Conservation (phyloP, 2,797 vertebrate genomes). For the Sebastes diploproa region DNA sequence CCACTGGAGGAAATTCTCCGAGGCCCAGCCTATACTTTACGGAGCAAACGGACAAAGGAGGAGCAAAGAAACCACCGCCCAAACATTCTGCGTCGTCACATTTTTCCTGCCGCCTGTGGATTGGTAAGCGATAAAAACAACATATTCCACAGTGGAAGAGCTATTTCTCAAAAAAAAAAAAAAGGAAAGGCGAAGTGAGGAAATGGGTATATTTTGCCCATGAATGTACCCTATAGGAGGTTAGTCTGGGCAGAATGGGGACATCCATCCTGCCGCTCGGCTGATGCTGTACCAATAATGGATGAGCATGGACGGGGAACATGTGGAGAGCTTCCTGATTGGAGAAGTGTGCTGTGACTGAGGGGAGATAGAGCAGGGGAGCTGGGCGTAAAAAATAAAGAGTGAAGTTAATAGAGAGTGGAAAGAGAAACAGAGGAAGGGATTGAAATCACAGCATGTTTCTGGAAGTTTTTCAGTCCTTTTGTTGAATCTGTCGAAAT, state of each 20-base stretch:
- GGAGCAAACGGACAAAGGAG: not conserved
- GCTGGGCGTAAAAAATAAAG: not conserved
- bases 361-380: not conserved
- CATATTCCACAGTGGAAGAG: not conserved
- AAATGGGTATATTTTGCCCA: constrained; percentile 30
- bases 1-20: constrained; percentile 7
- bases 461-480: not conserved
- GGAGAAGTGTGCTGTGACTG: constrained; percentile 5
- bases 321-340: constrained; percentile 29
- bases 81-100: not conserved
- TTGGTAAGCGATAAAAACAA: not conserved
- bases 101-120: not conserved
- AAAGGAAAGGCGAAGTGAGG: not conserved
- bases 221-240: constrained; percentile 13
- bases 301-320: constrained; percentile 33
- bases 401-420: not conserved
- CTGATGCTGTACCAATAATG: constrained; percentile 36
- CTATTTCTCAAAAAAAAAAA: not conserved
- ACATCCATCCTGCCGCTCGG: constrained; percentile 23
- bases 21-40: not conserved
- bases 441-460: not conserved
- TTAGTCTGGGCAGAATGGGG: constrained; percentile 11
- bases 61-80: not conserved
- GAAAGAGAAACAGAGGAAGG: not conserved
- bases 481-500: constrained; percentile 6